A percentile compares a stretch with the other conserved stretches of the same genome.
These are phyloP conservation scores for Aplysia californica DNA, from an alignment of 1,140 invertebrate genomes.

Conservation along the genomic window DNA sequence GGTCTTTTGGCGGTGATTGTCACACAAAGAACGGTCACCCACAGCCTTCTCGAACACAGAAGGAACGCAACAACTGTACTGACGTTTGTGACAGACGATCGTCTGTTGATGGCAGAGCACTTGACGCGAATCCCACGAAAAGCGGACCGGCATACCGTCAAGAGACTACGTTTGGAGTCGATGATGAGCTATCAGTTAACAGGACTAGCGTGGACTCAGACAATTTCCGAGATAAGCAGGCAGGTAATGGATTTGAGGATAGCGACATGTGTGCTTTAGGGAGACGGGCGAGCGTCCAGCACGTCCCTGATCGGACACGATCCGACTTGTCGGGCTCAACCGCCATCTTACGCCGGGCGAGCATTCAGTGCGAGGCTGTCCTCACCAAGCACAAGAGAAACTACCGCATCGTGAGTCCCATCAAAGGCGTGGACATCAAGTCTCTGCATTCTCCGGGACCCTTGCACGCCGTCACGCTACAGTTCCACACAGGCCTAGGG, in stretches of 20 bases:
- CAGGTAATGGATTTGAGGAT: background rate
- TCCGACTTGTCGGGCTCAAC: background rate
- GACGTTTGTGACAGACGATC: too few species aligned
- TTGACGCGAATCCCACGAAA: too few species aligned
- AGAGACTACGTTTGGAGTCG: background rate
- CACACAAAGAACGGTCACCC: too few species aligned
- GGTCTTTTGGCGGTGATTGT: too few species aligned
- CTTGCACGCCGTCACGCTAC: slow-evolving; percentile 22
- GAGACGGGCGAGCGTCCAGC: too few species aligned
- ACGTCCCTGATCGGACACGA: background rate
- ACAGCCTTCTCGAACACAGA: too few species aligned
- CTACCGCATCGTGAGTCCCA: slow-evolving; percentile 1
- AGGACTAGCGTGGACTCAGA: background rate
- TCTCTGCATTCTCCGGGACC: slow-evolving; percentile 11
- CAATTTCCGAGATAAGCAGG: background rate
- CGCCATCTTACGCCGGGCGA: slow-evolving; percentile 9
- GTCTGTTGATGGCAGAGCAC: too few species aligned
- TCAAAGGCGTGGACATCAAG: slow-evolving; percentile 17
- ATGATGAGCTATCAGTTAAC: background rate
- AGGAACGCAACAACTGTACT: too few species aligned
- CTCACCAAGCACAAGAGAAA: background rate
- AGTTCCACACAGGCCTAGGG: too few species aligned
- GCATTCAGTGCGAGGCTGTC: slow-evolving; percentile 24
- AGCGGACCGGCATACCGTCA: too few species aligned
- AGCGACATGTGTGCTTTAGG: too few species aligned